Conservation (phyloP, 2,888 invertebrate species). For the Habrosyne pyritoides region DNA sequence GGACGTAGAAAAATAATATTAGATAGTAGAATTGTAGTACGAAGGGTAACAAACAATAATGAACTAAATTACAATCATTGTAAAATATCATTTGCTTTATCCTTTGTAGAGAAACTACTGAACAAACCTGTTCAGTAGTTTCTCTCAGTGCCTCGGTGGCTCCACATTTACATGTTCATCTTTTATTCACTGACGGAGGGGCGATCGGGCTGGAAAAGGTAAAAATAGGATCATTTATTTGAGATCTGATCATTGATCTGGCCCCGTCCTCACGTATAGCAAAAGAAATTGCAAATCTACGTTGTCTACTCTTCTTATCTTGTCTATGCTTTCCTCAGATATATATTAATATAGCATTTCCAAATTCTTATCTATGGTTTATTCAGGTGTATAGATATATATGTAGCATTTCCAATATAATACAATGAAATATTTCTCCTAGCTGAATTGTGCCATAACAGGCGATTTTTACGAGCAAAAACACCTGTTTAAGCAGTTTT, state of each 20-base stretch:
- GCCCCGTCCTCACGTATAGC: constrained; percentile 20
- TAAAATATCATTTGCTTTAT: too few relatives aligned
- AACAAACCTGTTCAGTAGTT: too few relatives aligned
- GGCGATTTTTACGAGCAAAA: constrained; percentile 23
- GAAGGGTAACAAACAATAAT: too few relatives aligned
- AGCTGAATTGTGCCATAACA: constrained; percentile 14
- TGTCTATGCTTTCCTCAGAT: background rate
- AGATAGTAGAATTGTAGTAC: too few relatives aligned
- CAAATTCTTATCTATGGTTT: too few relatives aligned
- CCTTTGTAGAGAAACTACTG: too few relatives aligned
- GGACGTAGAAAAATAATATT: too few relatives aligned
- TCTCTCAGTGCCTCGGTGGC: constrained; percentile 10
- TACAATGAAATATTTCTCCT: constrained; percentile 8
- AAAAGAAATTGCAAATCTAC: constrained; percentile 29
- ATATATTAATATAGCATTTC: too few relatives aligned
- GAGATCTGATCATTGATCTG: constrained; percentile 31
- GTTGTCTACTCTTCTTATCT: background rate
- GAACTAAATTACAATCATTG: too few relatives aligned
- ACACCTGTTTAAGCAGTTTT: constrained; percentile 27
- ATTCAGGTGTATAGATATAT: background rate
- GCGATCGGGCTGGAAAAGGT: constrained; percentile 36
- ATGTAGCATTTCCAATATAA: constrained; percentile 6
- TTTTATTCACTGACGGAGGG: constrained; percentile 51
- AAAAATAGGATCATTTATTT: constrained; percentile 49
- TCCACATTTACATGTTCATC: constrained; percentile 51